Evolutionary conservation across 2,888 invertebrate genomes (phyloP).

Genomic region (Ecdyonurus torrentis): DNA sequence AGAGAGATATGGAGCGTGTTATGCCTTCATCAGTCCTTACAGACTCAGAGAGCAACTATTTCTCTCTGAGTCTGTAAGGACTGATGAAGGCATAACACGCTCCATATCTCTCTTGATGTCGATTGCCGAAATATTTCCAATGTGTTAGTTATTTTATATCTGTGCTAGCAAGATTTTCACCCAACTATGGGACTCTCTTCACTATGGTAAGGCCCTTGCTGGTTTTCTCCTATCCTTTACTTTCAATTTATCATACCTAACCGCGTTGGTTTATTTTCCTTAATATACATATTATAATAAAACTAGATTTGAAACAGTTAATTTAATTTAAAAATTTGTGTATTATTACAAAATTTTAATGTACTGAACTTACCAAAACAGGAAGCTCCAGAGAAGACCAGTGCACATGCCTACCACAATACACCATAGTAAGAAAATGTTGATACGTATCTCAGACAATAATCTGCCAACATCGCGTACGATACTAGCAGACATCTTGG

Average conservation of each 20-base stretch:
- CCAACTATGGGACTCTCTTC: too few species aligned
- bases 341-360: background rate
- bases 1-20: too few species aligned
- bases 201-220: too few species aligned
- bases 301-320: background rate
- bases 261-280: background rate
- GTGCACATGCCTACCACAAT: conserved; percentile 68
- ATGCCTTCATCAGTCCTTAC: too few species aligned
- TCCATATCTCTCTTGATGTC: too few species aligned
- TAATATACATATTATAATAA: background rate
- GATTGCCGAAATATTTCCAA: too few species aligned
- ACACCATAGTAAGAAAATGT: conserved; percentile 65
- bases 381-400: conserved; percentile 71
- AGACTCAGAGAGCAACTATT: too few species aligned
- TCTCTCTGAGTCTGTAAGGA: too few species aligned
- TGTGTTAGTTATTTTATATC: too few species aligned
- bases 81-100: too few species aligned
- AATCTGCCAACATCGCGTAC: conserved; percentile 49
- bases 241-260: background rate
- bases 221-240: background rate
- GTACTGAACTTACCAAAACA: conserved; percentile 44
- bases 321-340: background rate
- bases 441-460: conserved; percentile 44
- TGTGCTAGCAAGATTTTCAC: too few species aligned
- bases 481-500: conserved; percentile 46